Conservation (phyloP, 53 echinoderm and acorn worm genomes). For the Antedon mediterranea region DNA sequence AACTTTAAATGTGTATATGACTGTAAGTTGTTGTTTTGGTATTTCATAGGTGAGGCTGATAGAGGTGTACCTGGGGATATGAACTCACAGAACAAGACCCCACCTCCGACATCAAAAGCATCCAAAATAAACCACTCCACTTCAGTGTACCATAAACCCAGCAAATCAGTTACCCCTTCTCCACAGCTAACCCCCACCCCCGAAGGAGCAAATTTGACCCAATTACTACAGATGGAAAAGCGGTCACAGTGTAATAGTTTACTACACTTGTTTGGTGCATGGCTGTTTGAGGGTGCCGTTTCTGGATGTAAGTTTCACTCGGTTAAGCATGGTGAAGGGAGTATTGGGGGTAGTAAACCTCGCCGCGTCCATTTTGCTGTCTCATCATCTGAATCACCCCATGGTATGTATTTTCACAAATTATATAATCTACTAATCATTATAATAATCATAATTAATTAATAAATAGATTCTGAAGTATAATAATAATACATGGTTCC, state of each 20-base stretch:
- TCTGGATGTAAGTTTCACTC: constrained; percentile 95
- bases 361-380: constrained; percentile 26
- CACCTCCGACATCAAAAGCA: constrained; percentile 10
- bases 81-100: not conserved
- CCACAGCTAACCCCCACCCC: not conserved
- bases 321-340: not conserved
- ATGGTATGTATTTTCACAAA: constrained; percentile 3
- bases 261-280: constrained; percentile 88
- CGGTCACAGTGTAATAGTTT: constrained; percentile 89
- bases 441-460: no score
- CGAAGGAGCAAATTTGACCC: not conserved
- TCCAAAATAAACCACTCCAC: constrained; percentile 21
- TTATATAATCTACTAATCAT: not conserved
- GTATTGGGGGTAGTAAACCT: constrained; percentile 17
- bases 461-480: no score
- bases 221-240: constrained; percentile 6
- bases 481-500: no score
- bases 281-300: constrained; percentile 96
- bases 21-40: no score
- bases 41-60: not conserved
- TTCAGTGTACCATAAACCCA: constrained; percentile 3
- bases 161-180: not conserved
- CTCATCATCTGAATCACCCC: constrained; percentile 7
- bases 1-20: no score
- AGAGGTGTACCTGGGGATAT: constrained; percentile 5